Percentiles rank a stretch among this genome's conserved stretches.
phyloP scores from a whole-genome alignment of 2,113 vertebrate species.

The Protobothrops flavoviridis region DNA sequence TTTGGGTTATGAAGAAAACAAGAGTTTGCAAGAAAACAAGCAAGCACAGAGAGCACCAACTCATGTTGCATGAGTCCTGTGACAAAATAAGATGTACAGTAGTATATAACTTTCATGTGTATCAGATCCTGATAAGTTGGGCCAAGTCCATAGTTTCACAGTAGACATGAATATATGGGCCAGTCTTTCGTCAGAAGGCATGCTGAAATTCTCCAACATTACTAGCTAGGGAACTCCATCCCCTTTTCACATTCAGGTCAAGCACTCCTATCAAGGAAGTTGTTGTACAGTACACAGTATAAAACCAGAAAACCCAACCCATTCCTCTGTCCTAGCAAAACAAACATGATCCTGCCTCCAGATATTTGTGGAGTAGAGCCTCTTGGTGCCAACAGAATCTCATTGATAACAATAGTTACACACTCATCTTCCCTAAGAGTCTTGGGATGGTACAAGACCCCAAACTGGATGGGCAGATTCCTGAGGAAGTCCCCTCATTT shows the following conservation, averaged over 20 bases:
- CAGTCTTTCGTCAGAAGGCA: not conserved
- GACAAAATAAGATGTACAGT: not conserved
- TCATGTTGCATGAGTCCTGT: not conserved
- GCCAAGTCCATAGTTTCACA: not conserved
- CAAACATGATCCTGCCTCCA: not conserved
- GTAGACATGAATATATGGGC: not conserved
- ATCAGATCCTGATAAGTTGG: not conserved
- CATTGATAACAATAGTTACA: not conserved
- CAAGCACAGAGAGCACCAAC: not conserved
- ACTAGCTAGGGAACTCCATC: not conserved
- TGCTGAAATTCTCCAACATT: not conserved
- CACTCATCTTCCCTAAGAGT: not conserved
- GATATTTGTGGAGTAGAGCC: not conserved
- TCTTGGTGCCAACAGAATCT: not conserved
- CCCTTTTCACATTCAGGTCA: not conserved
- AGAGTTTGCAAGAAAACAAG: not conserved
- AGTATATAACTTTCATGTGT: not conserved
- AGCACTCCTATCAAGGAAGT: not conserved
- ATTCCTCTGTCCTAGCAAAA: not conserved
- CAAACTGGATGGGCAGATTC: not conserved
- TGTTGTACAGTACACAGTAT: not conserved
- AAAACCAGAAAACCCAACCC: not conserved
- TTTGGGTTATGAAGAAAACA: not conserved
- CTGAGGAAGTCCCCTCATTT: not conserved
- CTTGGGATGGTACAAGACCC: not conserved